Conservation (phyloP, 2,888 invertebrate genomes). For the Tipula confusa region DNA sequence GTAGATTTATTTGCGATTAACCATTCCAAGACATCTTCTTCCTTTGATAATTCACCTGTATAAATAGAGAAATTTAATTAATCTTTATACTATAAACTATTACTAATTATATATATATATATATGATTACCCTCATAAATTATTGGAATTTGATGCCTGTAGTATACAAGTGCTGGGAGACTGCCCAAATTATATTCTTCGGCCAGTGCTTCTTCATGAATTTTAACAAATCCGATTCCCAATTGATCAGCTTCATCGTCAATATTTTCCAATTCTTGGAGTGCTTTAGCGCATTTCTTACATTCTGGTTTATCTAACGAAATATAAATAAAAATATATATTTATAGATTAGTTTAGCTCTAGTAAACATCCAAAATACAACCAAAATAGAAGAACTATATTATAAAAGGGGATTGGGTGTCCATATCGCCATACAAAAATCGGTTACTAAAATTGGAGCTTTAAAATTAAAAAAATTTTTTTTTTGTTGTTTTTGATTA, state of each 20-base stretch:
- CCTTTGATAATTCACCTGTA: constrained; percentile 74
- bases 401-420: not conserved
- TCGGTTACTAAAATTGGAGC: not conserved
- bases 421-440: not conserved
- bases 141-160: constrained; percentile 89
- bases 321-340: not conserved
- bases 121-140: constrained; percentile 78
- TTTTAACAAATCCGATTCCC: constrained; percentile 91
- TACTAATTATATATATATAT: too few species aligned
- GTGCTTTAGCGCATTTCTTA: constrained; percentile 84
- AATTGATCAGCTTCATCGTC: constrained; percentile 92
- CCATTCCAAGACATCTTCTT: constrained; percentile 92
- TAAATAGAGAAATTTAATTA: too few species aligned
- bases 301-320: constrained; percentile 81
- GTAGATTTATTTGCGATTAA: constrained; percentile 88
- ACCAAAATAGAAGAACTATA: not conserved
- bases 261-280: constrained; percentile 88
- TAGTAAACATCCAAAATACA: not conserved
- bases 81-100: too few species aligned
- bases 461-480: not conserved
- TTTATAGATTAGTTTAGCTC: not conserved
- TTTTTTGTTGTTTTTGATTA: not conserved
- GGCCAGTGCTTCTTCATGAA: constrained; percentile 83
- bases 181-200: constrained; percentile 89
- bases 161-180: constrained; percentile 85